Conservation (phyloP, 2,113 vertebrate species). For the Hypocryptadius cinnamomeus region DNA sequence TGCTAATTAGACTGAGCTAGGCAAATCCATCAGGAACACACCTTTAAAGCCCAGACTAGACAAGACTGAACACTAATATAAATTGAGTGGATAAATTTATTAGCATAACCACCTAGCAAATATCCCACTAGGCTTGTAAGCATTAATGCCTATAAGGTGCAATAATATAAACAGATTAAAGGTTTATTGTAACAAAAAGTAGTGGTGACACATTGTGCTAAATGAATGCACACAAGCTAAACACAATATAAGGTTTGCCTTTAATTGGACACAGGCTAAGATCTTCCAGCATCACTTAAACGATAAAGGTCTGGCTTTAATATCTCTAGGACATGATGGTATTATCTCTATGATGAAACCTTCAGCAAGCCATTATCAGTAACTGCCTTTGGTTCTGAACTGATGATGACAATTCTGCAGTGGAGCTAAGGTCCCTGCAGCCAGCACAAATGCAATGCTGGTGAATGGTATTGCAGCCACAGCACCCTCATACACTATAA, state of each 20-base stretch:
- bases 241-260: neutral
- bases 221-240: neutral
- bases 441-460: neutral
- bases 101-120: neutral
- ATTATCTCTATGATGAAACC: neutral
- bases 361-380: neutral
- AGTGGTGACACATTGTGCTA: neutral
- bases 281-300: neutral
- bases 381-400: neutral
- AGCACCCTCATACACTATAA: neutral
- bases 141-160: neutral
- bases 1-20: neutral
- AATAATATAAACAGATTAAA: neutral
- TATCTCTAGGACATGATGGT: neutral
- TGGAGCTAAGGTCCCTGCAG: neutral
- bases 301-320: neutral
- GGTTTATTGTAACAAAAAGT: neutral
- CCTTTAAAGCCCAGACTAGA: neutral
- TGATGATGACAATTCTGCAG: neutral
- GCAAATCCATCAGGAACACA: slow-evolving; percentile 6
- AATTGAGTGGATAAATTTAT: neutral
- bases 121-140: neutral
- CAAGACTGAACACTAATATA: neutral
- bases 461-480: neutral
- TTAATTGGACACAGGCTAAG: neutral